These are phyloP conservation scores for Lochmaea capreae DNA, from an alignment of 2,888 invertebrate species.

Conservation along the genomic window DNA sequence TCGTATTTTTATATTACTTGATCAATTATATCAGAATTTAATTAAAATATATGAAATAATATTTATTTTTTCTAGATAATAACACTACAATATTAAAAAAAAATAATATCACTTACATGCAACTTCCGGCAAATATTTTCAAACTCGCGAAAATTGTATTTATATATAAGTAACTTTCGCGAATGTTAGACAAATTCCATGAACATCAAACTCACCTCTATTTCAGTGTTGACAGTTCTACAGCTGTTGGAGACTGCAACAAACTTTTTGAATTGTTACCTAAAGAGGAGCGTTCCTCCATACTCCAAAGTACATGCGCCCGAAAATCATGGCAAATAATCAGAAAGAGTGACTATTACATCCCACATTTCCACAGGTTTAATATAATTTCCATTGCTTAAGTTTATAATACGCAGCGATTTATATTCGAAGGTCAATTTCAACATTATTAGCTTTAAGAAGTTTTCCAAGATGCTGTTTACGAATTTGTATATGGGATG, in stretches of 20 bases:
- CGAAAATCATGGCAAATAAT: slow-evolving; percentile 51
- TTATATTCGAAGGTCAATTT: slow-evolving; percentile 15
- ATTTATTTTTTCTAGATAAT: too few relatives aligned
- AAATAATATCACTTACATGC: background rate
- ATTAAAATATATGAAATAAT: too few relatives aligned
- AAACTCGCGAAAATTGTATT: background rate
- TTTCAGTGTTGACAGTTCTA: slow-evolving; percentile 50
- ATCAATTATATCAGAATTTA: too few relatives aligned
- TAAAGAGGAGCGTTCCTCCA: slow-evolving; percentile 43
- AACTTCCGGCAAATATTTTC: background rate
- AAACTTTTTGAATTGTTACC: slow-evolving; percentile 51
- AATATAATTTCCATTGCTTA: slow-evolving; percentile 42
- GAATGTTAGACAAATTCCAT: slow-evolving; percentile 17
- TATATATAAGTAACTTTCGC: background rate
- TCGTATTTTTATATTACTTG: too few relatives aligned
- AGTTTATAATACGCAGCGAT: slow-evolving; percentile 37
- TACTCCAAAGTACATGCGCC: slow-evolving; percentile 50
- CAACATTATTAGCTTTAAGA: slow-evolving; percentile 16
- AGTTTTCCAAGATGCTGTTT: background rate
- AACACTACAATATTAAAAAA: too few relatives aligned
- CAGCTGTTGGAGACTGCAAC: slow-evolving; percentile 52
- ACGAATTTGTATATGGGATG: background rate
- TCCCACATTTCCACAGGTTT: slow-evolving; percentile 48
- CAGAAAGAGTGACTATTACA: slow-evolving; percentile 54
- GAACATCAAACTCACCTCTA: slow-evolving; percentile 52